A percentile compares a stretch with the other conserved stretches of the same genome.
Conservation (phyloP, 2,113 vertebrate genomes). For the Nothocercus nigrocapillus region DNA sequence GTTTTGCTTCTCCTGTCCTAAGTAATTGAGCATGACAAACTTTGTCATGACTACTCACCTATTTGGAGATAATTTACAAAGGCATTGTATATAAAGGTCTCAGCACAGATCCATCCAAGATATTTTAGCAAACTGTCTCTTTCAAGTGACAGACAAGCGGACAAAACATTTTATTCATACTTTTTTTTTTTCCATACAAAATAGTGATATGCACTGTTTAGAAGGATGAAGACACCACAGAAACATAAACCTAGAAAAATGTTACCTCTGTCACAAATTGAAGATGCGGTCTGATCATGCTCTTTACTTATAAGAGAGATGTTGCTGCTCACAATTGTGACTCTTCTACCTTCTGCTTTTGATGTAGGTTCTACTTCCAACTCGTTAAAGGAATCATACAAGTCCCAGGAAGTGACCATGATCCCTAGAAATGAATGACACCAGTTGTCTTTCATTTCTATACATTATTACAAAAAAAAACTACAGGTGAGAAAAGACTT, state of each 20-base stretch:
- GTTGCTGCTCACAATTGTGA: not conserved
- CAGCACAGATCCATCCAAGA: rapidly evolving
- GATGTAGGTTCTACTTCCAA: not conserved
- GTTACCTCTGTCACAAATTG: slow-evolving; percentile 77
- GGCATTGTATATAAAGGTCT: not conserved
- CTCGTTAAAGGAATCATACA: slow-evolving; percentile 71
- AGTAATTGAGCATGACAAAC: not conserved
- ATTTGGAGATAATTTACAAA: not conserved
- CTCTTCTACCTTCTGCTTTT: not conserved
- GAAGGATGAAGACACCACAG: not conserved
- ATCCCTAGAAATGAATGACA: slow-evolving; percentile 66
- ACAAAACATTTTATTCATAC: not conserved
- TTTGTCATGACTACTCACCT: not conserved
- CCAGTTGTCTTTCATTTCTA: rapidly evolving
- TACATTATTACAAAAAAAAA: not conserved
- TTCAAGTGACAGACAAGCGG: not conserved
- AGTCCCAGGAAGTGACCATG: slow-evolving; percentile 83
- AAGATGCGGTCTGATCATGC: not conserved
- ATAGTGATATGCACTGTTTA: not conserved
- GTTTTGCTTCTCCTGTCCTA: not conserved
- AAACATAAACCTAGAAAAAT: not conserved
- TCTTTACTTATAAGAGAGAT: not conserved
- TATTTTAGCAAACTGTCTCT: not conserved
- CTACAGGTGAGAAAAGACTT: not conserved
- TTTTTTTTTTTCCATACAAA: not conserved